Evolutionary conservation across 2,797 vertebrate genomes (phyloP).

Genomic region (Serranus cabrilla): DNA sequence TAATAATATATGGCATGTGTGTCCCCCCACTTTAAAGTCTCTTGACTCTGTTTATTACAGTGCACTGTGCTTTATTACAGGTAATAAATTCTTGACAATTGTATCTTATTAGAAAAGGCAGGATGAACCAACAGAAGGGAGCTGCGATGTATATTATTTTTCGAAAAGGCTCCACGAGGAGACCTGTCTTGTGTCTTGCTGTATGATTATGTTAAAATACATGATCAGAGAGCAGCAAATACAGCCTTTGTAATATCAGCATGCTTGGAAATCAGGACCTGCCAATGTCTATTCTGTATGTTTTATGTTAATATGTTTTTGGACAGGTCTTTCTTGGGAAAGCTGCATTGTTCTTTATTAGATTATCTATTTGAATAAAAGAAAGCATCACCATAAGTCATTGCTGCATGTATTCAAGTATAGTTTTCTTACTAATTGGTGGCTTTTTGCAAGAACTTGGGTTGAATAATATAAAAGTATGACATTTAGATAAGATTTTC

Average conservation of each 20-base stretch:
- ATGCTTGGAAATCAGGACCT: background rate
- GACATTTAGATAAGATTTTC: background rate
- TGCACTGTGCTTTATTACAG: constrained; percentile 1
- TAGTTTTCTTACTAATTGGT: background rate
- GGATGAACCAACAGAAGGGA: background rate
- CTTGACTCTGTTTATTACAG: constrained; percentile 16
- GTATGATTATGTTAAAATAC: background rate
- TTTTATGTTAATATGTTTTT: background rate
- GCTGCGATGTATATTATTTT: background rate
- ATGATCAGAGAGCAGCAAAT: background rate
- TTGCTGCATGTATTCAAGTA: background rate
- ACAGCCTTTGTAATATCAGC: background rate
- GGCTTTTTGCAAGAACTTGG: background rate
- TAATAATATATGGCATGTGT: background rate
- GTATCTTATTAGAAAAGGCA: background rate
- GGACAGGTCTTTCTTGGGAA: background rate
- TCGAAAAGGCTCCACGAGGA: background rate
- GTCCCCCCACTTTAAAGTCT: background rate
- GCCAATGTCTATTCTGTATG: too few species aligned
- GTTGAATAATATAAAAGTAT: background rate
- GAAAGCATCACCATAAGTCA: background rate
- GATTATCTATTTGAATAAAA: background rate
- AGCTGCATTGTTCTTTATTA: background rate
- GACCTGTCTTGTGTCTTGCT: background rate
- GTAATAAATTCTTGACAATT: background rate